Evolutionary conservation across 37 sponge, comb jelly and placozoan species (phyloP).

Genomic region (Geodia barretti): DNA sequence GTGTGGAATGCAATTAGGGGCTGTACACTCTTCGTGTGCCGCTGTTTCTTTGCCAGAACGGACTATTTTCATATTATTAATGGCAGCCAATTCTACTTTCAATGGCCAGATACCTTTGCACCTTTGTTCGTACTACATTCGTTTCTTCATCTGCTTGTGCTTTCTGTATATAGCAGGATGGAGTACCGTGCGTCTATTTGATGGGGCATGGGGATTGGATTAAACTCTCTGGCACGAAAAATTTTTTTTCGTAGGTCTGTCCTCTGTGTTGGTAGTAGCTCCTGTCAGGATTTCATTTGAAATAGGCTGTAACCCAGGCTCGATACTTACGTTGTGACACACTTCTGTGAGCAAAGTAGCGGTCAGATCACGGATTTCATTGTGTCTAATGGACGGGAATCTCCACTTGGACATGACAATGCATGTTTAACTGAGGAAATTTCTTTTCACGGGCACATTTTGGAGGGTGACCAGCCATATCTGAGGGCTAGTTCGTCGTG

Average conservation of each 20-base stretch:
- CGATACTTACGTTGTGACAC: conserved; percentile 14
- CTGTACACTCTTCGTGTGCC: too few relatives aligned
- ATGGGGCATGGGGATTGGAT: background rate
- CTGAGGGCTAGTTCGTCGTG: conserved; percentile 7
- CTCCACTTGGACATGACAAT: conserved; percentile 12
- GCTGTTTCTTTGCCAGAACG: too few relatives aligned
- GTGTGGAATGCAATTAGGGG: too few relatives aligned
- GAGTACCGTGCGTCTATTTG: background rate
- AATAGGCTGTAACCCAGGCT: conserved; percentile 14
- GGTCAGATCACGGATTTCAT: conserved; percentile 14
- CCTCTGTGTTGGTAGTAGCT: conserved; percentile 5
- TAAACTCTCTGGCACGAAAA: background rate
- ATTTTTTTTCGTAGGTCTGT: background rate
- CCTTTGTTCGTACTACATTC: background rate
- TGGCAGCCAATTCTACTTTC: too few relatives aligned
- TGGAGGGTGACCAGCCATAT: conserved; percentile 4
- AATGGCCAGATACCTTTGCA: too few relatives aligned
- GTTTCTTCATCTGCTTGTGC: background rate
- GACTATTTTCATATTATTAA: too few relatives aligned
- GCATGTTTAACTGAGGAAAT: background rate
- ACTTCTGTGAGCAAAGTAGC: conserved; percentile 33
- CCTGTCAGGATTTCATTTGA: conserved; percentile 1
- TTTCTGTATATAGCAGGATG: background rate
- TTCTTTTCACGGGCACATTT: background rate
- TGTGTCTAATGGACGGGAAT: conserved; percentile 10